Evolutionary conservation across 2,797 vertebrate genomes (phyloP), one percentile per base, ranked within the genome.

Genomic region (Xyrichtys novacula): DNA sequence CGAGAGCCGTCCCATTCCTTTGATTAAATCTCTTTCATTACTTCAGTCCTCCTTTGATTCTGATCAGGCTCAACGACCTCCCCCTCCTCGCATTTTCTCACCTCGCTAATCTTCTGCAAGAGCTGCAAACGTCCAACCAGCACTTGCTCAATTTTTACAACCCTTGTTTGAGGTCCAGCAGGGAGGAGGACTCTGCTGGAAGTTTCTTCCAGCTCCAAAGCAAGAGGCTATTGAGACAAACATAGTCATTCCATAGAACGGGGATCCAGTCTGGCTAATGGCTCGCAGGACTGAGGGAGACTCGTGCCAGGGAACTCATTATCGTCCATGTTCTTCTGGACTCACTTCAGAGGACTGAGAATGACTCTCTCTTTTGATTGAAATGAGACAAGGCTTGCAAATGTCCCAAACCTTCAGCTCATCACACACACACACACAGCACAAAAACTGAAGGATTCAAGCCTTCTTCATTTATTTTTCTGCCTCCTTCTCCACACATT

Each of bases 271-370:
- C 38, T 48, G 28, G 6, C 87, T 91, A 90, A 92, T 89, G 86
- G 84, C 71, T 78, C 34, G 68, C 68, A 75, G 76, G 59, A 79
- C 65, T 42, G 19, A 32, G 50, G 62, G 71, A 59, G 54, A 46
- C 15, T 72, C 57, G 28, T 68, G 70, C 48, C 75, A 63, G 62
- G 68, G 66, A 69, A 83, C 84, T 93, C 59, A 53, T 93, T 93
- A 93, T 87, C 83, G 80, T 54, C 77, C 71, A 31, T 84, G 87
- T 90, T 90, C 84, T 81, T 81, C 80, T 84, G 76, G 83, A 82
- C 23, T 10, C 63, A 84, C 81, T 82, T 88, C 80, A 86, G 61
- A 89, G 47, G 59, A 55, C 28, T 0, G 72, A 60, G 72, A 60
- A 54, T 80, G 50, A 55, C 49, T 49, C 65, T 78, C 70, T 66